phyloP scores from a whole-genome alignment of 2,797 vertebrate species.

The Mionectes olivaceus region DNA sequence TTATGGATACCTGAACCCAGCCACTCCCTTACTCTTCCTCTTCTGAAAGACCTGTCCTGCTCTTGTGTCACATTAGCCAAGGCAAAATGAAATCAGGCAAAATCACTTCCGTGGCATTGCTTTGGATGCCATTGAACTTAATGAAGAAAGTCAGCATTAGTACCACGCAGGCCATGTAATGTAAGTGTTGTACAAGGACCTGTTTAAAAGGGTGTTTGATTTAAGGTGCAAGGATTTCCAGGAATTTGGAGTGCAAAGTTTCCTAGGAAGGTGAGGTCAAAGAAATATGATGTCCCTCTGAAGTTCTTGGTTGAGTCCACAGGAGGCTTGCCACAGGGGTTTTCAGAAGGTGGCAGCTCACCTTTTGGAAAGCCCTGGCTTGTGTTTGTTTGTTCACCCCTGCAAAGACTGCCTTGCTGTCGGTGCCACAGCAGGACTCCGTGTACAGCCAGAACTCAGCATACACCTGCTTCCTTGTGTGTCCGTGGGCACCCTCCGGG shows the following conservation, averaged over 20 bases:
- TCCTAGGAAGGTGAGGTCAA: neutral
- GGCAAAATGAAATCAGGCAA: neutral
- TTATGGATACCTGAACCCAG: neutral
- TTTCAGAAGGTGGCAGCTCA: neutral
- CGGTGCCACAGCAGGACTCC: neutral
- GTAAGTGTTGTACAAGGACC: neutral
- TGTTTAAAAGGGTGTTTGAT: neutral
- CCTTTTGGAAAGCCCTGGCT: neutral
- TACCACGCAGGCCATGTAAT: fast-evolving
- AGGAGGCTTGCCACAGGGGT: neutral
- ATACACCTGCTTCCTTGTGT: fast-evolving
- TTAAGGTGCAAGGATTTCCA: neutral
- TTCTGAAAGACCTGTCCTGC: neutral
- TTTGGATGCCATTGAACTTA: neutral
- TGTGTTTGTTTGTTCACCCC: neutral
- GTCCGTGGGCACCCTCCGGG: neutral
- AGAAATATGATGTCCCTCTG: neutral
- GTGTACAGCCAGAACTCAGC: neutral
- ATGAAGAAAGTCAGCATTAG: neutral
- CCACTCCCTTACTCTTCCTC: neutral
- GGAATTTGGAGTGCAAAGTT: neutral
- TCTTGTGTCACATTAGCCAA: neutral
- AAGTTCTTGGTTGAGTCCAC: neutral
- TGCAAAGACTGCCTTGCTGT: neutral
- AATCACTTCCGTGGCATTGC: neutral